phyloP scores from a whole-genome alignment of 2,888 invertebrate genomes.

The Gibbula magus region DNA sequence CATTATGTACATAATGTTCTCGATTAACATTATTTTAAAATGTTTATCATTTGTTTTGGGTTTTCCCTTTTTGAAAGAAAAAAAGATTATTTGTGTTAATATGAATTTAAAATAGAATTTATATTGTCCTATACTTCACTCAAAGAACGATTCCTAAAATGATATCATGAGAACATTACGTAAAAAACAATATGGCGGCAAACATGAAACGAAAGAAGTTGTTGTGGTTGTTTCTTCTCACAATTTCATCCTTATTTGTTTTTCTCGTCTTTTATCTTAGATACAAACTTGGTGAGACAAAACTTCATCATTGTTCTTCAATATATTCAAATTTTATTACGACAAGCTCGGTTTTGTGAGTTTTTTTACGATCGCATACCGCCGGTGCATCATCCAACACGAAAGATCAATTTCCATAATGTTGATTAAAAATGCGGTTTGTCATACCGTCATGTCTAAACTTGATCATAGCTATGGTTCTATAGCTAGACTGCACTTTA shows the following conservation, averaged over 20 bases:
- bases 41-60: no score
- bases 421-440: no score
- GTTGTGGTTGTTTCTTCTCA: neutral
- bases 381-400: no score
- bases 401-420: no score
- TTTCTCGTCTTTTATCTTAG: neutral
- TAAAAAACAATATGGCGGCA: slow-evolving; percentile 18
- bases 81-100: no score
- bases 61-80: no score
- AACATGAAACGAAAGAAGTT: slow-evolving; percentile 19
- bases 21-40: neutral
- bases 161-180: neutral
- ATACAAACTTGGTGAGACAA: neutral
- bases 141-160: no score
- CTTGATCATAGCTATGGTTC: no score
- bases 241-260: slow-evolving; percentile 5
- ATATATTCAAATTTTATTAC: neutral
- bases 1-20: neutral
- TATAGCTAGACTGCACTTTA: no score
- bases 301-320: neutral
- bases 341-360: no score
- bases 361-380: no score
- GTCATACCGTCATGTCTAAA: no score
- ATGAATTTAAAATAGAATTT: neutral
- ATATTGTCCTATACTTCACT: neutral